Evolutionary conservation across 1,140 invertebrate genomes (phyloP), one percentile per base, ranked within the genome.

Genomic region (Choristoneura fumiferana): DNA sequence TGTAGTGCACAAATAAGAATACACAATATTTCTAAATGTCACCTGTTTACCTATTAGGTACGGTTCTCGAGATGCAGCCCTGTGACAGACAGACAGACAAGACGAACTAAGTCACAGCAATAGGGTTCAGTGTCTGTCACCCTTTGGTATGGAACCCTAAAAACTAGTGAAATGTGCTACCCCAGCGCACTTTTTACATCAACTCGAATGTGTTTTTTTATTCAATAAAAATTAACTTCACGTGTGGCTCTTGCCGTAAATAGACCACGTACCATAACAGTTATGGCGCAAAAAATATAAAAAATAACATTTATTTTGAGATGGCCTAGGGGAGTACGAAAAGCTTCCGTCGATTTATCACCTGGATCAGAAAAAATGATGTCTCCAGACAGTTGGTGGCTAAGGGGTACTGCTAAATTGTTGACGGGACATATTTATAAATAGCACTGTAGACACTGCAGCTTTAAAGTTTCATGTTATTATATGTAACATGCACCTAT

Each of bases 281-380:
- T 74, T 78, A 65, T 69, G 65, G 64, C 62, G 68, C 68, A 69
- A 78, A 80, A 78, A 78, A 77, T 43, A 37, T 9, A 58, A 37
- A 54, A 54, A 14, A 54, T 33, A 15, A 10, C 36, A 12, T 52
- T 43, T 84, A 80, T 82, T 81, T 82, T 76, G 78, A 73, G 62
- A 54, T 18, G 40, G n/a, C 12, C 52, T 29, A 69, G 73, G 63
- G 73, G 52, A 55, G 34, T 54, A 57, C 54, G 29, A 18, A 55
- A 65, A 61, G 63, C 65, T 72, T 65, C 66, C 65, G 66, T 65
- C 62, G 58, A 75, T 76, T 75, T 71, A 73, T 79, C 75, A 80
- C 75, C 71, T 80, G 73, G 75, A 73, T 78, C 68, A 70, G 15
- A 78, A 80, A 80, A 78, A 77, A 71, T 57, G 8, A 67, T 69